Evolutionary conservation across 2,113 vertebrate species (phyloP), one percentile per base, ranked within the genome.

Genomic region (Phylloscopus trochilus): DNA sequence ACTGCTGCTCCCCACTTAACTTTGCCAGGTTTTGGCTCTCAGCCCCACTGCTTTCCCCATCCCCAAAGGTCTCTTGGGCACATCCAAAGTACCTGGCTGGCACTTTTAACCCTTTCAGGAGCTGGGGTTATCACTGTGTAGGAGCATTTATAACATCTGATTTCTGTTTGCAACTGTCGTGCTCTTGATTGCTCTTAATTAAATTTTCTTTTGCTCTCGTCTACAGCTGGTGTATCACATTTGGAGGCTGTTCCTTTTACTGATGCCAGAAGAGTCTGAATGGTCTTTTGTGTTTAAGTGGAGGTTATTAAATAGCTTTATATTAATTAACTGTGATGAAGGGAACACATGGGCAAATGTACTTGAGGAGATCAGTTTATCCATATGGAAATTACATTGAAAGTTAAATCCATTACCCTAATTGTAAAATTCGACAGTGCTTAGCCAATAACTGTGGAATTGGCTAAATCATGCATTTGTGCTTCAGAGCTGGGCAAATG

Each of bases 261-360:
- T 92, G 73, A 60, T 93, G 94, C 89, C 92, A 95, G 80, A 95
- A 89, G 83, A 92, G 41, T 41, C 86, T 96, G 86, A 96, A 93
- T 92, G 78, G 92, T 86, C 94, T 95, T 95, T 95, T 96, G 94
- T 96, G 83, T 90, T 90, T 92, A 90, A 93, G 76, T 90, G 76
- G 84, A 89, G 37, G 41, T 95, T 96, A 92, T 95, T 97, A 95
- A 96, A 96, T 94, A 94, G 88, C 69, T 92, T 94, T 96, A 87
- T 97, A 96, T 96, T 95, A 96, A 94, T 95, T 95, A 95, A 77
- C 85, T 97, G 93, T 89, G 83, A 89, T 95, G 80, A 59, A 84
- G 90, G 73, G 85, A 96, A 90, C 88, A 93, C 90, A 92, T 90
- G 93, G 92, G 47, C 88, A 90, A 88, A 83, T 49, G 85, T 78